Conservation (phyloP, 2,888 invertebrate genomes). For the Melipona bicolor region DNA sequence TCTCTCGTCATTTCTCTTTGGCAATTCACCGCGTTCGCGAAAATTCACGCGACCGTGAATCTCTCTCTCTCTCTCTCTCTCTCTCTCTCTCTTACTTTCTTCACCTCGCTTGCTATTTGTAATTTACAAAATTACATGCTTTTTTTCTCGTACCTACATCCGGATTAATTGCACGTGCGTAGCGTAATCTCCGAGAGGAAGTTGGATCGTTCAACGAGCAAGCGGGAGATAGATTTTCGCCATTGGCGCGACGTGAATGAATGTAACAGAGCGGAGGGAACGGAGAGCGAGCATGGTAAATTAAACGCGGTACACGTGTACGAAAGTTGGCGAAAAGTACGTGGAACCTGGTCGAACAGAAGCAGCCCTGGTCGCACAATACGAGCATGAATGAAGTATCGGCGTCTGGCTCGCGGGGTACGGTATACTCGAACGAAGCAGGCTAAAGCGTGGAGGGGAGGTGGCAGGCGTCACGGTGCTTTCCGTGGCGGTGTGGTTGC, state of each 20-base stretch:
- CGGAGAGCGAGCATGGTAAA: neutral
- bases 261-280: neutral
- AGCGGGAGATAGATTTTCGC: neutral
- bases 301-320: neutral
- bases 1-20: neutral
- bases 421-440: conserved; percentile 51
- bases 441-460: conserved; percentile 27
- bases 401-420: conserved; percentile 78
- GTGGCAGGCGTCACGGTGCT: conserved; percentile 67
- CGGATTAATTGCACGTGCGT: no score
- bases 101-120: no score
- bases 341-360: conserved; percentile 55
- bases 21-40: neutral
- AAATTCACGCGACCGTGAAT: neutral
- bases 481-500: conserved; percentile 56
- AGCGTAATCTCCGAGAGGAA: no score
- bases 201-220: no score
- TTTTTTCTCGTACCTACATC: no score
- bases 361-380: conserved; percentile 79
- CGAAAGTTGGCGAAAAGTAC: conserved; percentile 21
- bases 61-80: no score
- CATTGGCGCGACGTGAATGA: no score
- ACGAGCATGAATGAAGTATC: conserved; percentile 84
- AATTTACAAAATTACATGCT: no score
- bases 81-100: no score